Conservation (phyloP, 2,888 invertebrate genomes). For the Volucella bombylans region DNA sequence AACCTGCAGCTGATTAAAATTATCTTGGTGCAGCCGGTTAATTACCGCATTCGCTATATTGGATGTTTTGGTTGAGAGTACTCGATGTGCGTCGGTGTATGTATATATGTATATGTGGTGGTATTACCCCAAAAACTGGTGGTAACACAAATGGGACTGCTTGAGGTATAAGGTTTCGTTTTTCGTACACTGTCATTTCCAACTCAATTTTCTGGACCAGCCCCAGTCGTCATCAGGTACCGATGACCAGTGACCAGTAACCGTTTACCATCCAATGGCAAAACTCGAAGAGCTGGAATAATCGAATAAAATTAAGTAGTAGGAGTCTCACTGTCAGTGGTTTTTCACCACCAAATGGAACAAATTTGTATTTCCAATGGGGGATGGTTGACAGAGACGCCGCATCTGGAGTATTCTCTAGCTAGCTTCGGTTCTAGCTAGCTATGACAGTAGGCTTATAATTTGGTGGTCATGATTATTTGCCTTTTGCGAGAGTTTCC, state of each 20-base stretch:
- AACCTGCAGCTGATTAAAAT: constrained; percentile 71
- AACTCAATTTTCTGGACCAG: constrained; percentile 42
- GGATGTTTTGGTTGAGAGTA: neutral
- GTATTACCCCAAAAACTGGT: constrained; percentile 61
- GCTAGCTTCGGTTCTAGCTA: neutral
- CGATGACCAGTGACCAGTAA: neutral
- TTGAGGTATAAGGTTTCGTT: constrained; percentile 45
- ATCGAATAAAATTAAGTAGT: constrained; percentile 66
- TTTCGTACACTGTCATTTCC: constrained; percentile 47
- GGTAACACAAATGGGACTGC: constrained; percentile 4
- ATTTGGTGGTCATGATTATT: constrained; percentile 70
- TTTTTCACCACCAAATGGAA: constrained; percentile 50
- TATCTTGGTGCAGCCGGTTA: constrained; percentile 73
- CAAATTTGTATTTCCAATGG: constrained; percentile 56
- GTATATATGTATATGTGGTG: neutral
- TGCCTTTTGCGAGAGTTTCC: constrained; percentile 59
- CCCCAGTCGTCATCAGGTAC: neutral
- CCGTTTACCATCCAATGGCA: constrained; percentile 19
- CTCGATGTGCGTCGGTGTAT: no score
- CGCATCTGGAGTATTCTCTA: constrained; percentile 23
- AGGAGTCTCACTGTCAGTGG: constrained; percentile 38
- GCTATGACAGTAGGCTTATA: constrained; percentile 46
- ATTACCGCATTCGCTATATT: constrained; percentile 71
- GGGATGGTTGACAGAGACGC: constrained; percentile 35
- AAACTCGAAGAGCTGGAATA: constrained; percentile 66